Base-by-base conservation (phyloP, 2,888 invertebrate genomes). In the Agrilus mali region DNA sequence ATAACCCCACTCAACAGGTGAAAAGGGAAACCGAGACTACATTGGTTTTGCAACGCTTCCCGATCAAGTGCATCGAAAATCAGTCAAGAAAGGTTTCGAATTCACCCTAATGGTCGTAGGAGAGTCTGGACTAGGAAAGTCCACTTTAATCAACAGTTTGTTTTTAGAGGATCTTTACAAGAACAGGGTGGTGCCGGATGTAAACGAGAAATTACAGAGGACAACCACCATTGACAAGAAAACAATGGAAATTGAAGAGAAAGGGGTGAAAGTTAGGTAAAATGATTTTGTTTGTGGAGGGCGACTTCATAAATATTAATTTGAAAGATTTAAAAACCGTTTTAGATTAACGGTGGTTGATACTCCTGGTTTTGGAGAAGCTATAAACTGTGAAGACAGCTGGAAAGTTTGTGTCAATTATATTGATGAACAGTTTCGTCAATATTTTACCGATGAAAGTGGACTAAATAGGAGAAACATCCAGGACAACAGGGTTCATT, bases 81-180 rank as follows among this genome's bases (percentile, higher is more conserved):
- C 93, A 0, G 94, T 94, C 41, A 95, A 95, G 69, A 78, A 89
- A 57, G 94, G 94, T 43, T 95, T 95, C 67, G 94, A 95, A 67
- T 95, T 95, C 68, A 95, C 94, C 0, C 71, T 95, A 51, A 93
- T 95, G 92, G 94, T 95, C 14, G 87, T 94, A 31, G 95, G 94
- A 27, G 94, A 95, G 68, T 85, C 86, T 0, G 94, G 95, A 0
- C 74, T 95, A 40, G 95, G 95, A 44, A 95, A 95, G 67, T 94
- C 93, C 1, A 95, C 95, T 0, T 74, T 95, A 41, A 84, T 95
- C 64, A 95, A 94, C 72, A 93, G 92, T 60, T 75, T 95, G 40
- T 95, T 95, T 66, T 75, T 94, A 52, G 90, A 88, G 43, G 94
- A 95, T 64, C 76, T 95, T 20, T 95, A 95, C 69, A 87, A 86